phyloP scores from a whole-genome alignment of 2,797 vertebrate species.

The Urosaurus nigricauda region DNA sequence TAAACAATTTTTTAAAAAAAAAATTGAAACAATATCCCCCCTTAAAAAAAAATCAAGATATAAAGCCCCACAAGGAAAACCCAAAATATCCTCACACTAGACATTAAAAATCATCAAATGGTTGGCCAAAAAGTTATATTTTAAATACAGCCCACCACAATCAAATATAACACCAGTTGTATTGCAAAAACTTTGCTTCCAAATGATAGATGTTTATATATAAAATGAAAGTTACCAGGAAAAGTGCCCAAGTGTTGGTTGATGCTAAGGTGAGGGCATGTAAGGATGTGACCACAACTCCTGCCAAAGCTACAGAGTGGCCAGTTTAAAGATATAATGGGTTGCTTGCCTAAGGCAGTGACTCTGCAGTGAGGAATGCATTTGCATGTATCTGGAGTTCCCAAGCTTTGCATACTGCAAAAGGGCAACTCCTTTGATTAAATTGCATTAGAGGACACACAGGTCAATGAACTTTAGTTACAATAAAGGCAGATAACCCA shows the following conservation, averaged over 20 bases:
- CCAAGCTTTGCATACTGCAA: background rate
- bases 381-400: background rate
- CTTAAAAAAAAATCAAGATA: too few species aligned
- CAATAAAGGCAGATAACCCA: background rate
- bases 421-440: background rate
- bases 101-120: too few species aligned
- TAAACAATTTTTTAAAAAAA: too few species aligned
- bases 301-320: background rate
- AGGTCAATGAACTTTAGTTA: constrained; percentile 13
- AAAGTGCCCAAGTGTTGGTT: background rate
- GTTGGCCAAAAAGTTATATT: too few species aligned
- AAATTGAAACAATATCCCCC: too few species aligned
- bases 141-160: background rate
- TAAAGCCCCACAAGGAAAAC: too few species aligned
- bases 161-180: background rate
- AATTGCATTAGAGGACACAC: background rate
- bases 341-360: background rate
- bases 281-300: background rate
- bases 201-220: background rate
- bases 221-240: background rate
- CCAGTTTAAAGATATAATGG: background rate
- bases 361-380: background rate
- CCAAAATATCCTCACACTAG: too few species aligned
- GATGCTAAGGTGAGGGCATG: background rate
- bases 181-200: background rate